Evolutionary conservation across 2,888 invertebrate genomes (phyloP).

Genomic region (Andrena chrysosceles): DNA sequence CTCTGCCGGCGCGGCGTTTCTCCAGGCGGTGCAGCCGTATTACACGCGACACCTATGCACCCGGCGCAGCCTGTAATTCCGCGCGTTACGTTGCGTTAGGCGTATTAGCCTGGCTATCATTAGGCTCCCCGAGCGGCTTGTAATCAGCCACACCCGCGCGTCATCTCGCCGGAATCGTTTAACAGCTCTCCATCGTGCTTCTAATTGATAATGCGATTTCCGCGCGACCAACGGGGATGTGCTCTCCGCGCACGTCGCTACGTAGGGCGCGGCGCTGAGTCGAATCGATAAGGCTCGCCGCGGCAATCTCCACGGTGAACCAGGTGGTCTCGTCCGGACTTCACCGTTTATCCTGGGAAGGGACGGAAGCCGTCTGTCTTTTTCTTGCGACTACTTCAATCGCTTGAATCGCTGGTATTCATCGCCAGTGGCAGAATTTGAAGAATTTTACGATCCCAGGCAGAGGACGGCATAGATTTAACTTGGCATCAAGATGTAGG

Average conservation of each 20-base stretch:
- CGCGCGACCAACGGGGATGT: constrained; percentile 20
- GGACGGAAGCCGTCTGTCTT: neutral
- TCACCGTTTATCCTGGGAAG: neutral
- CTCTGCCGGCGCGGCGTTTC: constrained; percentile 24
- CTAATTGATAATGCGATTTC: constrained; percentile 49
- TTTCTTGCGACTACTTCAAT: neutral
- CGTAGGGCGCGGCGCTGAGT: constrained; percentile 4
- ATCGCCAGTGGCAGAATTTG: too few species aligned
- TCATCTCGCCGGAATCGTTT: constrained; percentile 35
- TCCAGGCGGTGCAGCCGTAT: constrained; percentile 53
- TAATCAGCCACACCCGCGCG: constrained; percentile 45
- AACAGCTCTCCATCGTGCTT: constrained; percentile 19
- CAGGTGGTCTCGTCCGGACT: constrained; percentile 1
- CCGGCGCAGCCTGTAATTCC: constrained; percentile 58
- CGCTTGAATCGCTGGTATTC: too few species aligned
- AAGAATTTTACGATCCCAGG: too few species aligned
- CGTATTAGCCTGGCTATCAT: constrained; percentile 64
- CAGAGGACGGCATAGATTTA: too few species aligned
- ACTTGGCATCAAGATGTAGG: neutral
- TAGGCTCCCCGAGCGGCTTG: constrained; percentile 50
- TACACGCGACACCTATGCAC: constrained; percentile 62
- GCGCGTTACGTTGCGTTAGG: constrained; percentile 66
- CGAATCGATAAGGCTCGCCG: neutral
- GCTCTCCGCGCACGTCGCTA: neutral
- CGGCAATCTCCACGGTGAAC: constrained; percentile 1